Percentiles rank a stretch among this genome's conserved stretches.
These are phyloP conservation scores for Omphaloscelis lunosa DNA, from an alignment of 2,888 invertebrate genomes.

Conservation along the genomic window DNA sequence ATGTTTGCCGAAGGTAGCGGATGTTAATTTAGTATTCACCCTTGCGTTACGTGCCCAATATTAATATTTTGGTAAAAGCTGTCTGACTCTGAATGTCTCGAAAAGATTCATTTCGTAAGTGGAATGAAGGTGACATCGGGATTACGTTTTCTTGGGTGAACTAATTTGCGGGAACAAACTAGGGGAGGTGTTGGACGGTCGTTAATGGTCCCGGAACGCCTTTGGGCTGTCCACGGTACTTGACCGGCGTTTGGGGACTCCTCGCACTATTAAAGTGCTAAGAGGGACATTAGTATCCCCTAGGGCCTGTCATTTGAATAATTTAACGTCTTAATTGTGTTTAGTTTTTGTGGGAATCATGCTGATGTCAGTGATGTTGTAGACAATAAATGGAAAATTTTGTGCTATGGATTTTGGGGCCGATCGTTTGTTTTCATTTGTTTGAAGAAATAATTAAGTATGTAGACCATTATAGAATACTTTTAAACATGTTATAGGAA, in stretches of 20 bases:
- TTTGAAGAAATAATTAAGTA: neutral
- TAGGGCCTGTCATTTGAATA: conserved; percentile 87
- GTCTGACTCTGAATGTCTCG: conserved; percentile 62
- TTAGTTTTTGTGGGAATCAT: conserved; percentile 74
- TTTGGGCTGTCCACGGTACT: conserved; percentile 83
- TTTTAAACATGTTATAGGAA: too few species aligned
- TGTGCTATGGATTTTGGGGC: neutral
- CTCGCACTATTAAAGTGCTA: conserved; percentile 89
- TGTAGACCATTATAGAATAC: neutral
- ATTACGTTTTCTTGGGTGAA: conserved; percentile 70
- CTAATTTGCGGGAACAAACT: conserved; percentile 88
- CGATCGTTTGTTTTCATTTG: neutral
- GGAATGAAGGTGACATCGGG: conserved; percentile 67
- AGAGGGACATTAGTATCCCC: conserved; percentile 88
- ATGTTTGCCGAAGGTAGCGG: conserved; percentile 89
- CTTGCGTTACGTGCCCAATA: conserved; percentile 82
- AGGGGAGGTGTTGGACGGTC: conserved; percentile 83
- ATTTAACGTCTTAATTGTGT: conserved; percentile 88
- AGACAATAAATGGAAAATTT: conserved; percentile 12
- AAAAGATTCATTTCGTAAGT: conserved; percentile 78
- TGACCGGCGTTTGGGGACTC: conserved; percentile 84
- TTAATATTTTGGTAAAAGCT: conserved; percentile 85
- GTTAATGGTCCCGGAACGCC: conserved; percentile 86
- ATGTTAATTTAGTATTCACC: conserved; percentile 91
- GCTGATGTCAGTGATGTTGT: conserved; percentile 40